These are phyloP conservation scores for Drosophila lacertosa DNA, from an alignment of 1,140 invertebrate species.

Conservation along the genomic window DNA sequence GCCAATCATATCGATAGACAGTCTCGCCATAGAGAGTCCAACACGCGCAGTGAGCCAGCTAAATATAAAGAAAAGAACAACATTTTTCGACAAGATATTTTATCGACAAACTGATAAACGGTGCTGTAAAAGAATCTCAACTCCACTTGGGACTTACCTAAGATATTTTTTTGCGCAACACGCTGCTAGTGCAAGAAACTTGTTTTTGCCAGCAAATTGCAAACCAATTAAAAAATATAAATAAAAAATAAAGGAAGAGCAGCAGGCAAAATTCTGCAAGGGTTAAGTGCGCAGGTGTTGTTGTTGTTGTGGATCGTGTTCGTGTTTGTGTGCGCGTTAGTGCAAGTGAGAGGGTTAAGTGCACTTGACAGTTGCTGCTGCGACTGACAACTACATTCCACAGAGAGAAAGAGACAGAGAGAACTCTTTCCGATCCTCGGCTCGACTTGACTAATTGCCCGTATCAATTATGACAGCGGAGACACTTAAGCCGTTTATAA, in stretches of 20 bases:
- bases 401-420: neutral
- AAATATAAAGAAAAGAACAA: conserved; percentile 13
- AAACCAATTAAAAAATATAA: conserved; percentile 46
- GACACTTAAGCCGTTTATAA: conserved; percentile 82
- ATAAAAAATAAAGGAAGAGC: conserved; percentile 23
- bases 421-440: conserved; percentile 2
- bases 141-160: conserved; percentile 4
- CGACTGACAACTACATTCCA: conserved; percentile 17
- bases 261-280: conserved; percentile 32
- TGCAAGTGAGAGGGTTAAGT: conserved; percentile 7
- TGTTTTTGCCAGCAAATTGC: conserved; percentile 49
- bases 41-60: conserved; percentile 13
- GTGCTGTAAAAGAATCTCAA: conserved; percentile 20
- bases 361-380: conserved; percentile 28
- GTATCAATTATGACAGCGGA: conserved; percentile 79
- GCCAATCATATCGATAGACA: neutral
- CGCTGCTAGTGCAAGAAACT: conserved; percentile 27
- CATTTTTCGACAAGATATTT: conserved; percentile 37
- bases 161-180: too few relatives aligned
- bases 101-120: conserved; percentile 41
- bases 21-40: neutral
- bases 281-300: conserved; percentile 37
- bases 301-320: conserved; percentile 22
- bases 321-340: neutral
- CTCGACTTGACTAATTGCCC: conserved; percentile 29